Conservation (phyloP, 2,113 vertebrate genomes). For the Lanius collurio region DNA sequence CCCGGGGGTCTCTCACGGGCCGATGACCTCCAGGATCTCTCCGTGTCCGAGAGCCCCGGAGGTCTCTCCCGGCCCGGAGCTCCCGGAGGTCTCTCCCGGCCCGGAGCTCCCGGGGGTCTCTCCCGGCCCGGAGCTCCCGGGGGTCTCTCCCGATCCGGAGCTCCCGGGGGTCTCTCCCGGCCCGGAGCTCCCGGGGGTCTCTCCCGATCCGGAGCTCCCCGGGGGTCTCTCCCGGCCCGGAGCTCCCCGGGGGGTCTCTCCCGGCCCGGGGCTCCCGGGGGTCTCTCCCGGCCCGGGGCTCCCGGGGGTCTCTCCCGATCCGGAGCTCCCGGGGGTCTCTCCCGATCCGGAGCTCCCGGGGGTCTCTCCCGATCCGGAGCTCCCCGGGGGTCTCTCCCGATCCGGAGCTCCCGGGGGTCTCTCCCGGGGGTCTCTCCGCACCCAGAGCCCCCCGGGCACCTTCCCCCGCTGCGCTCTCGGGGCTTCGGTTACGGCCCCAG, state of each 20-base stretch:
- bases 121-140: rapidly evolving
- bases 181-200: rapidly evolving
- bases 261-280: rapidly evolving
- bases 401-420: rapidly evolving
- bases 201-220: too few species aligned
- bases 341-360: not conserved
- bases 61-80: rapidly evolving
- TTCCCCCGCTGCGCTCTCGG: not conserved
- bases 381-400: rapidly evolving
- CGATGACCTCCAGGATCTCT: rapidly evolving
- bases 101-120: rapidly evolving
- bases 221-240: rapidly evolving
- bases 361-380: rapidly evolving
- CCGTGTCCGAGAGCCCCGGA: rapidly evolving
- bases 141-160: rapidly evolving
- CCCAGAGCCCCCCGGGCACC: not conserved
- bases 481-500: not conserved
- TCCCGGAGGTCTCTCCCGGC: rapidly evolving
- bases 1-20: rapidly evolving
- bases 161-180: rapidly evolving
- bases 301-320: rapidly evolving
- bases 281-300: rapidly evolving
- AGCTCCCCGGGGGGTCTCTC: rapidly evolving
- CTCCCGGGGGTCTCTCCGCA: rapidly evolving
- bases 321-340: rapidly evolving